A percentile compares a stretch with the other conserved stretches of the same genome.
Evolutionary conservation across 1,140 invertebrate genomes (phyloP).

Genomic region (Cyclargus thomasi): DNA sequence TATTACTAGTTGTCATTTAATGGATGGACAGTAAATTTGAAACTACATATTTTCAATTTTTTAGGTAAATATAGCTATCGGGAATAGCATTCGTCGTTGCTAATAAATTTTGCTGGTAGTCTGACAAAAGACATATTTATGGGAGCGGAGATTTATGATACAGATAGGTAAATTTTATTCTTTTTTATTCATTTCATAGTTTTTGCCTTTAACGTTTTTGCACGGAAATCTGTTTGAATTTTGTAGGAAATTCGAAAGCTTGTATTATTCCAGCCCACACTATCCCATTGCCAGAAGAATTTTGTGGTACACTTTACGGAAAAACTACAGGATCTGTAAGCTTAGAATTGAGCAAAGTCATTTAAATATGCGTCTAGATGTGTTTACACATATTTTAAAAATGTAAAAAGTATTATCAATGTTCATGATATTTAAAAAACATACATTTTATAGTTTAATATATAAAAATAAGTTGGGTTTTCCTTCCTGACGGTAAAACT

Average conservation of each 20-base stretch:
- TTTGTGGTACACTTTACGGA: too few species aligned
- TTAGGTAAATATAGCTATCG: constrained; percentile 11
- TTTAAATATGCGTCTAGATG: too few species aligned
- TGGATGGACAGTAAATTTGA: neutral
- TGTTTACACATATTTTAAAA: too few species aligned
- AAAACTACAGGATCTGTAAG: too few species aligned
- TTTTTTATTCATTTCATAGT: constrained; percentile 14
- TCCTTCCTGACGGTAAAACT: too few species aligned
- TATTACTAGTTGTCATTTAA: neutral
- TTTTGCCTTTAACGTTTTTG: neutral
- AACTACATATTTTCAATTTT: constrained; percentile 1
- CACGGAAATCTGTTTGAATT: neutral
- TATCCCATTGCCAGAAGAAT: too few species aligned
- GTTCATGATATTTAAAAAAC: too few species aligned
- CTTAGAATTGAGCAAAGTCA: too few species aligned
- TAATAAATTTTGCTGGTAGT: constrained; percentile 11
- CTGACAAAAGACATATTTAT: constrained; percentile 15
- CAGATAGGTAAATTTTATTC: constrained; percentile 14
- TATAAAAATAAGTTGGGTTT: too few species aligned
- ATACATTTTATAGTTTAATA: too few species aligned
- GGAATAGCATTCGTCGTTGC: constrained; percentile 5
- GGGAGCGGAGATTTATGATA: constrained; percentile 9
- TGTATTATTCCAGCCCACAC: neutral
- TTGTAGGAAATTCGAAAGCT: neutral
- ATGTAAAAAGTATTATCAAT: too few species aligned